These are phyloP conservation scores for Eupeodes latifasciatus DNA, from an alignment of 2,888 invertebrate species.

Conservation along the genomic window DNA sequence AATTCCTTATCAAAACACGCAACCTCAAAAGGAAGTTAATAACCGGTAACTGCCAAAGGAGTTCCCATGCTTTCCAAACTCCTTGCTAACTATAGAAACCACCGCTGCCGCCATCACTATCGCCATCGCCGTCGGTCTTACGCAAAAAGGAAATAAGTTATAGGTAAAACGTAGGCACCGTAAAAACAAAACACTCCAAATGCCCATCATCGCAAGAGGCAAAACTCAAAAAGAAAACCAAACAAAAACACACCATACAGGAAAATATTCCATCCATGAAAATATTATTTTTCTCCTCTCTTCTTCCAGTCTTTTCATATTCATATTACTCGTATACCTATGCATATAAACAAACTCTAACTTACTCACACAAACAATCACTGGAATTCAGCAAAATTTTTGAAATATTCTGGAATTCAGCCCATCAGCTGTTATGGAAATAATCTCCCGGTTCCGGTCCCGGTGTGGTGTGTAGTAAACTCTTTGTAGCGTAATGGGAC, in stretches of 20 bases:
- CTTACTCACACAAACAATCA: conserved; percentile 3
- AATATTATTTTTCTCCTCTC: conserved; percentile 24
- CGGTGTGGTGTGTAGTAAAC: too few species aligned
- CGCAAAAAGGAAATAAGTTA: conserved; percentile 29
- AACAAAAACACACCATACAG: conserved; percentile 9
- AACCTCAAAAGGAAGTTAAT: conserved; percentile 67
- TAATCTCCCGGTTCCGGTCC: conserved; percentile 2
- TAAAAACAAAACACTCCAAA: conserved; percentile 21
- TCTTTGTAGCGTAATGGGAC: neutral
- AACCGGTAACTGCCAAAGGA: conserved; percentile 65
- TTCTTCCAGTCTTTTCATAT: conserved; percentile 40
- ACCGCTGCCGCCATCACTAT: too few species aligned
- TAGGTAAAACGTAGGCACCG: neutral
- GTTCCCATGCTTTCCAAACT: neutral
- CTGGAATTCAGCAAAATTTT: conserved; percentile 66
- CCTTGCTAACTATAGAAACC: too few species aligned
- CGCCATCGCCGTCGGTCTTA: neutral
- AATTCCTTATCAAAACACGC: conserved; percentile 75
- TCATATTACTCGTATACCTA: neutral
- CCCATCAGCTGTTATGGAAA: conserved; percentile 62
- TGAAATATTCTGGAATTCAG: conserved; percentile 70
- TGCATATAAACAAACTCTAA: conserved; percentile 6
- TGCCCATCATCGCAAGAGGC: neutral
- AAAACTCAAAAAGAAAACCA: conserved; percentile 41
- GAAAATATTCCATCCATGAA: neutral